phyloP scores from a whole-genome alignment of 2,888 invertebrate species.

The Apamea monoglypha region DNA sequence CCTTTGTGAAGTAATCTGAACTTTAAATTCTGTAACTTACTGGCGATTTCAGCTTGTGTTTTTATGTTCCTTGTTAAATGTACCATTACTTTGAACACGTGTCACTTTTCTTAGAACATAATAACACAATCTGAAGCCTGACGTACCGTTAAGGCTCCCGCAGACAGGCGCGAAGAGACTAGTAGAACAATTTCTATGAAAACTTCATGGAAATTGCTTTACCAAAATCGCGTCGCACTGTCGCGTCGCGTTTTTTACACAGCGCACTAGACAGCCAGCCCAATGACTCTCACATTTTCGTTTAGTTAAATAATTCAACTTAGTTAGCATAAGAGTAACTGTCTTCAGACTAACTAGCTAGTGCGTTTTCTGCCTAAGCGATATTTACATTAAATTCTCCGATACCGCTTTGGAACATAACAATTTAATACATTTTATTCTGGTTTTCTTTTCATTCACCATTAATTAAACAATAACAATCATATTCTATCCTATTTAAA shows the following conservation, averaged over 20 bases:
- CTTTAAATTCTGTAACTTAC: conserved; percentile 16
- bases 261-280: conserved; percentile 30
- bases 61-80: not conserved
- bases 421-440: not conserved
- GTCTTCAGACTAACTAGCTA: not conserved
- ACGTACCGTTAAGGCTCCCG: not conserved
- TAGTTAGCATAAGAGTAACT: not conserved
- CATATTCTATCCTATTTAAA: conserved; percentile 38
- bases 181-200: not conserved
- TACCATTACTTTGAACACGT: not conserved
- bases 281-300: not conserved
- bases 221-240: not conserved
- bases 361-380: conserved; percentile 2
- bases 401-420: not conserved
- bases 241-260: not conserved
- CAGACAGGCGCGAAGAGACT: not conserved
- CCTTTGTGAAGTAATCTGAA: conserved; percentile 60
- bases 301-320: conserved; percentile 6
- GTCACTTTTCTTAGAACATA: not conserved
- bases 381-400: conserved; percentile 2
- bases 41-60: conserved; percentile 31
- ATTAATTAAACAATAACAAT: conserved; percentile 44
- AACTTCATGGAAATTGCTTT: not conserved
- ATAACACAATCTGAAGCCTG: conserved; percentile 11
- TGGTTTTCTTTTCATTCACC: not conserved